A percentile compares a stretch with the other conserved stretches of the same genome.
Conservation (phyloP, 1,140 invertebrate species). For the Drosophila paulistorum region DNA sequence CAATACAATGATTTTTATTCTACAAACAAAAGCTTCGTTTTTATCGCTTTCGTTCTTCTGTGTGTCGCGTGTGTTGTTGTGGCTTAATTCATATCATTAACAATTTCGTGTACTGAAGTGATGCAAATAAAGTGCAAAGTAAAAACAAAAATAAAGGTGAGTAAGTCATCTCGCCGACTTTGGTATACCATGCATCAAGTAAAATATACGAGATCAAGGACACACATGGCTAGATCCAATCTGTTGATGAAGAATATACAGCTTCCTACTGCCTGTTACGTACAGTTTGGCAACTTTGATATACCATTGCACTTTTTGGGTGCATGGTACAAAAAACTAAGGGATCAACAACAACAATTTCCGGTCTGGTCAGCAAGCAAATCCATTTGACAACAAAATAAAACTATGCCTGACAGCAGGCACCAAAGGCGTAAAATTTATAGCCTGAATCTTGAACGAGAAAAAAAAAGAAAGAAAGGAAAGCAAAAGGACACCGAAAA, state of each 20-base stretch:
- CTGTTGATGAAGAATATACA: too few species aligned
- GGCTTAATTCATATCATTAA: background rate
- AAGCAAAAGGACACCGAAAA: conserved; percentile 68
- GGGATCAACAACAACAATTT: conserved; percentile 39
- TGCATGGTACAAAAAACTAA: background rate
- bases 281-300: too few species aligned
- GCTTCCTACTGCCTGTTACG: too few species aligned
- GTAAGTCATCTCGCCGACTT: too few species aligned
- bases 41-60: conserved; percentile 30
- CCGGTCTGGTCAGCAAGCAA: conserved; percentile 40
- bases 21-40: conserved; percentile 67
- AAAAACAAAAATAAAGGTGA: background rate
- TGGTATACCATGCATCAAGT: too few species aligned
- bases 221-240: too few species aligned
- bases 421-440: conserved; percentile 75
- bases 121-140: too few species aligned
- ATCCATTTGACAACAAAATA: conserved; percentile 70
- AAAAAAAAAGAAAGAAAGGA: background rate
- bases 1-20: conserved; percentile 62
- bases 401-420: conserved; percentile 70
- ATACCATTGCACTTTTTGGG: too few species aligned
- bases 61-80: conserved; percentile 21
- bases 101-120: conserved; percentile 27
- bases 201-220: too few species aligned
- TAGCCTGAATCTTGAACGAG: conserved; percentile 34